phyloP scores from a whole-genome alignment of 1,140 invertebrate genomes.

The Calosoma granatense region DNA sequence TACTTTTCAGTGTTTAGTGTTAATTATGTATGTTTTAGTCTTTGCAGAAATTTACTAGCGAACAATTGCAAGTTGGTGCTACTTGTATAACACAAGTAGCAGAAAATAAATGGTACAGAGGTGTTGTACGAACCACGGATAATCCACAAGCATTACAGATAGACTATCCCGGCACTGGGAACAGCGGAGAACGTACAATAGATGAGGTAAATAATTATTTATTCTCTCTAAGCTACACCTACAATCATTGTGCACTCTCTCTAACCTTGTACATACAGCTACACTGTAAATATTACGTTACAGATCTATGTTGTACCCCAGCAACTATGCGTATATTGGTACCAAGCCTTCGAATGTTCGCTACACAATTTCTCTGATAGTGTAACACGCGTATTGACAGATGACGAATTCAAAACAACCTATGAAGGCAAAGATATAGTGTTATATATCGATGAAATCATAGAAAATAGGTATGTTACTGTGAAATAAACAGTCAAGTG shows the following conservation, averaged over 20 bases:
- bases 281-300: too few relatives aligned
- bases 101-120: background rate
- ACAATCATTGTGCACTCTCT: too few relatives aligned
- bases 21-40: background rate
- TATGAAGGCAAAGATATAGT: conserved; percentile 34
- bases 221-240: too few relatives aligned
- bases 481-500: background rate
- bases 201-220: background rate
- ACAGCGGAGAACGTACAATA: background rate
- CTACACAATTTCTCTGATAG: conserved; percentile 11
- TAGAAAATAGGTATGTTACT: conserved; percentile 38
- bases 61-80: background rate
- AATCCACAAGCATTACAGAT: background rate
- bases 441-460: conserved; percentile 44
- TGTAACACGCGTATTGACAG: background rate
- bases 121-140: background rate
- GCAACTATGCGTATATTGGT: conserved; percentile 42
- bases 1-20: too few relatives aligned
- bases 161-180: background rate
- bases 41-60: background rate
- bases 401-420: conserved; percentile 24
- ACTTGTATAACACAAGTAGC: background rate
- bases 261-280: too few relatives aligned
- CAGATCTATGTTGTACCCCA: conserved; percentile 42
- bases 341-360: conserved; percentile 42